Conservation (phyloP, 2,113 vertebrate species). For the Tenrec ecaudatus region DNA sequence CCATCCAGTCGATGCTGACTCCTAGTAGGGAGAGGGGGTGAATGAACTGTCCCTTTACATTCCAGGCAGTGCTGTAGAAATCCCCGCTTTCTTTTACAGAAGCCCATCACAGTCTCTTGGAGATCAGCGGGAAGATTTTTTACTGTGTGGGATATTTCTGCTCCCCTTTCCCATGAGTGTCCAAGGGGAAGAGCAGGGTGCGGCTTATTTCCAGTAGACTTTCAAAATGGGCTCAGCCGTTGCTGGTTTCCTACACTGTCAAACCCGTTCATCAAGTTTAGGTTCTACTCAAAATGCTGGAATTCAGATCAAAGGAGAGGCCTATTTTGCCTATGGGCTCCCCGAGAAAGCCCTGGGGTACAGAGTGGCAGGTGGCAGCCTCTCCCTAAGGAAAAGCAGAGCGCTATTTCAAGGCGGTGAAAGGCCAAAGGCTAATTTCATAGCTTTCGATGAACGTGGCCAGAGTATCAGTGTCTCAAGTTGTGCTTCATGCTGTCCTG, state of each 20-base stretch:
- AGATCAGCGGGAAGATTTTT: neutral
- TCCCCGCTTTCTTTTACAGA: neutral
- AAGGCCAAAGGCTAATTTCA: neutral
- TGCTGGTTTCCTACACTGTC: neutral
- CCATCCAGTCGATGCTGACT: too few relatives aligned
- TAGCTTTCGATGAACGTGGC: neutral
- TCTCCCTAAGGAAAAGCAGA: neutral
- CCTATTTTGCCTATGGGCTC: neutral
- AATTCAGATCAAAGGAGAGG: neutral
- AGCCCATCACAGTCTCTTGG: neutral
- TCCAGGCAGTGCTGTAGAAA: neutral
- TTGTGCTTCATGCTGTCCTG: neutral
- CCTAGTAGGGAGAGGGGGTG: neutral
- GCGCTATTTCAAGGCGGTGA: neutral
- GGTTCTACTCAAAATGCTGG: neutral
- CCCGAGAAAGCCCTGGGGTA: neutral
- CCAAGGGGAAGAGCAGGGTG: neutral
- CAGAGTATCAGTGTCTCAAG: neutral
- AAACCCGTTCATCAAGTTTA: neutral
- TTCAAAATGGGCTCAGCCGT: neutral
- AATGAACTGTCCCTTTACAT: neutral
- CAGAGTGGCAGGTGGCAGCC: too few relatives aligned
- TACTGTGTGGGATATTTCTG: too few relatives aligned
- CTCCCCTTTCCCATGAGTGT: neutral
- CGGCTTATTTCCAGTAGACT: neutral